Conservation (phyloP, 1,140 invertebrate species). For the Sarcophaga peregrina region DNA sequence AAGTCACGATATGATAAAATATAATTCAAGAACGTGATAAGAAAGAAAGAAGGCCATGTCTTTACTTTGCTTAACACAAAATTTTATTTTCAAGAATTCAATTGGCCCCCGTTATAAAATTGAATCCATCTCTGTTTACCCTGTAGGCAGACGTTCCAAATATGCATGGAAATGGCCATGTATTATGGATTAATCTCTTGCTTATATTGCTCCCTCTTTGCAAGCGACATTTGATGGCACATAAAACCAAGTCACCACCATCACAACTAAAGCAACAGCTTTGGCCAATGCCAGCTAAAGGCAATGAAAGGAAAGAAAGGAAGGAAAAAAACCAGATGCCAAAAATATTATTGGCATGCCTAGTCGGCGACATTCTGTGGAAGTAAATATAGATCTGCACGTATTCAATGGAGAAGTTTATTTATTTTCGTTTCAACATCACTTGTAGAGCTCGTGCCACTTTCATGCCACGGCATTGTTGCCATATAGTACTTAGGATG, state of each 20-base stretch:
- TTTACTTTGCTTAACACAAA: too few relatives aligned
- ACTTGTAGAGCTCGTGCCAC: slow-evolving; percentile 6
- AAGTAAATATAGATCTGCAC: neutral
- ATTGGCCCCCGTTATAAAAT: too few relatives aligned
- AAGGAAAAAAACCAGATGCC: neutral
- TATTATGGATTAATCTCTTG: neutral
- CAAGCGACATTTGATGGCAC: neutral
- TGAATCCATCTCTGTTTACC: too few relatives aligned
- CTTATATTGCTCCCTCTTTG: slow-evolving; percentile 2
- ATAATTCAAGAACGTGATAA: too few relatives aligned
- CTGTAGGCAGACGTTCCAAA: too few relatives aligned
- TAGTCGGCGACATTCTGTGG: slow-evolving; percentile 23
- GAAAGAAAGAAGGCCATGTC: too few relatives aligned
- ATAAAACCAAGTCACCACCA: neutral
- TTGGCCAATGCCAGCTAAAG: neutral
- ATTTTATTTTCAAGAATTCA: too few relatives aligned
- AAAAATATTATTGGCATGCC: slow-evolving; percentile 17
- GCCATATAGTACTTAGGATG: neutral
- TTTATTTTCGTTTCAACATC: neutral
- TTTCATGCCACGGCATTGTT: too few relatives aligned
- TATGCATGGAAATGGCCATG: too few relatives aligned
- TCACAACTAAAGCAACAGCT: neutral
- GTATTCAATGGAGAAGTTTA: neutral
- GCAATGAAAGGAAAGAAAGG: neutral
- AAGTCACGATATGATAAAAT: too few relatives aligned